Evolutionary conservation across 2,888 invertebrate genomes (phyloP), one percentile per base, ranked within the genome.

Genomic region (Gymnoscelis rufifasciata): DNA sequence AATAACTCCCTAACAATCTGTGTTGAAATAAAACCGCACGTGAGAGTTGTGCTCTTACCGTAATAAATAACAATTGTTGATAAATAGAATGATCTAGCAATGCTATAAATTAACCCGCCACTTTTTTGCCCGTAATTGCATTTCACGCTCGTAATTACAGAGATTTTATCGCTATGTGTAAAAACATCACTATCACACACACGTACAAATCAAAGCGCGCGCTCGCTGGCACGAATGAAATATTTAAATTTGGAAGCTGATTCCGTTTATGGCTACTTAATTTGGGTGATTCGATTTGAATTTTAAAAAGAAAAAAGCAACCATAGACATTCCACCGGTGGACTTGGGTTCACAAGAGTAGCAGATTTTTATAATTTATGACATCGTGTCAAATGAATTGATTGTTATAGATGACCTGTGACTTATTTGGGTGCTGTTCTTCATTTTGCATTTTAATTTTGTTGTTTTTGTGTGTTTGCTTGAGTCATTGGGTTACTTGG

Each of bases 181-280:
- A 47, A 51, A 47, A 51, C 73, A 59, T 54, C 75, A 64, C 71
- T 71, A 70, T 42, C 74, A 72, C 75, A 78, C 78, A 64, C 47
- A 44, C 35, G 47, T 74, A 78, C 78, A 83, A 77, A 80, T 80
- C 81, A 79, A 77, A 76, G 80, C 79, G 77, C 74, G 75, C 79
- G 74, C 74, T 68, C 74, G 67, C 68, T 73, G 66, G 67, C 71
- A 76, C 79, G 78, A 84, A 86, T 86, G 83, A 86, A 87, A 88
- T 88, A 88, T 88, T 88, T 78, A 87, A 88, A 88, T 88, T 88
- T 86, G 86, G 88, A 84, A 88, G 87, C 87, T 83, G 87, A 88
- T 87, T 87, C 78, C 87, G 83, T 88, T 88, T 87, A 88, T 87
- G 86, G 88, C 84, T 88, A 87, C 87, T 87, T 88, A 87, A 88